Evolutionary conservation across 2,113 vertebrate genomes (phyloP), one percentile per base, ranked within the genome.

Genomic region (Rhinolophus sinicus): DNA sequence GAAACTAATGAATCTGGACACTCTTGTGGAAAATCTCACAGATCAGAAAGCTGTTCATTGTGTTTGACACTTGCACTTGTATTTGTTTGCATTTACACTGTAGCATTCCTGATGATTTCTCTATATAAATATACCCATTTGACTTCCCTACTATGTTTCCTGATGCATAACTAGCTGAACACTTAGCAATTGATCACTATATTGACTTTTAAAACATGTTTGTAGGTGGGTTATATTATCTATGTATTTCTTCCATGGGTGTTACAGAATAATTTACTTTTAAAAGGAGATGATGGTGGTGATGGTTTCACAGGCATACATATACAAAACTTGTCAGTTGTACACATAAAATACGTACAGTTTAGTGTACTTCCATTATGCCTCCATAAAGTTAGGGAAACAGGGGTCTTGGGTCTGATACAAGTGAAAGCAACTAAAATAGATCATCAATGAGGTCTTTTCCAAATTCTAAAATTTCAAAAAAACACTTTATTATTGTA

Each of bases 391-490:
- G 47, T 24, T 77, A 56, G 12, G 56, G 16, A 35, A 82, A 73
- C 8, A 6, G 10, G 21, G 28, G 0, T 40, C 56, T 60, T 85
- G 14, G 67, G 10, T 78, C 76, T 96, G 47, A 60, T 9, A 87
- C 5, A 60, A 4, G 56, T 44, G 11, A 96, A 73, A 93, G 8
- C 11, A 80, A 88, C 35, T 75, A 28, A 58, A 38, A 26, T 6
- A 67, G 30, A 65, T 40, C 47, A 65, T 26, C 22, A 24, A 6
- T 2, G 5, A 65, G 11, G 7, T 75, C 44, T 77, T 90, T 77
- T 73, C 50, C 89, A 93, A 92, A 40, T 73, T 52, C n/a, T 90
- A 73, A 95, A 93, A 26, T 75, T 90, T 93, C 30, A 78, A n/a
- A 56, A 50, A 60, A 77, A 77, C 24, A 47, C 21, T 24, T 60